Base-by-base conservation (phyloP, 2,888 invertebrate species). In the Celastrina argiolus region DNA sequence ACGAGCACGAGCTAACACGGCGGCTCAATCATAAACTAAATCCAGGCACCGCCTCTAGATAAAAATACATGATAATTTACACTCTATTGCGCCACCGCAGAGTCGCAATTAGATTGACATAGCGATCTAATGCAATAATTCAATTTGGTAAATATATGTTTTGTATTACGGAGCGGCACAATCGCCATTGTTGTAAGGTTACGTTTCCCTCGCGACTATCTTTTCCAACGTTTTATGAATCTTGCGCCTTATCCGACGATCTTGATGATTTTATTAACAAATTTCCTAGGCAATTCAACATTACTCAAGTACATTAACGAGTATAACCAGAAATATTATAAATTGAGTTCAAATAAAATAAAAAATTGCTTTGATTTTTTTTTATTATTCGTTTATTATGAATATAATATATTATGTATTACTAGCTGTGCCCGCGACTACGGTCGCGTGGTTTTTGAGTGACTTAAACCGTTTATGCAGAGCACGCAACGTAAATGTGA, bases 121-220 rank as follows among this genome's bases (percentile, higher is more conserved):
- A 14, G 7, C 61, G 22, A 61, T 39, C 61, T 61, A 61, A 61
- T 61, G 61, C 39, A 61, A 61, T 61, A 61, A 61, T 61, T 61
- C 39, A 61, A 61, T 61, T 61, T 61, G 22, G 61, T 39, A 36
- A 61, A 61, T 61, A 61, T 36, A 61, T 39, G 36, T 61, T 61
- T 61, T 61, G 34, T 71, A 70, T 71, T 72, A 69, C 66, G 56
- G 66, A 39, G 66, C 42, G 66, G 64, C 68, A 68, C 71, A 72
- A 70, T 78, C 75, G 71, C 84, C 78, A 87, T 89, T 89, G 88
- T 89, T 77, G 76, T 65, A 71, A 73, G 76, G 74, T 84, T 81
- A 84, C 81, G 85, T 75, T 75, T 74, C 72, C 81, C 31, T 81
- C 79, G 84, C 76, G 84, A 84, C 76, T 77, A 71, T 67, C 74